Conservation (phyloP, 2,797 vertebrate genomes). For the Semaprochilodus insignis region DNA sequence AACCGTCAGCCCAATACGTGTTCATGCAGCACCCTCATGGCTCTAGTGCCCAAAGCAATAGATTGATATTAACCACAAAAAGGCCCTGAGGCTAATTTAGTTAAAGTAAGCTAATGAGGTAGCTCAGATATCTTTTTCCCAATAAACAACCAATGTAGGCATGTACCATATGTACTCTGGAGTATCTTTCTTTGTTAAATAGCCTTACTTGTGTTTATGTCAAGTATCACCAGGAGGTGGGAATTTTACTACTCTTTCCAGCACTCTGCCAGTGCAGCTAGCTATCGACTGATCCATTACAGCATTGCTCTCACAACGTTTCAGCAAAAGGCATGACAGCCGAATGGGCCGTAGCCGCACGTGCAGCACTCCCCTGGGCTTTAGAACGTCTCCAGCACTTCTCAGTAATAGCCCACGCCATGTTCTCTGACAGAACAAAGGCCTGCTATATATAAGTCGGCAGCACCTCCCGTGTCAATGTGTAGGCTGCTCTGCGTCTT, state of each 20-base stretch:
- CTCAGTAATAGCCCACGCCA: constrained; percentile 24
- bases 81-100: too few relatives aligned
- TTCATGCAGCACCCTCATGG: too few relatives aligned
- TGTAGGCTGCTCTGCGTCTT: not conserved
- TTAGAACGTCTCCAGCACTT: not conserved
- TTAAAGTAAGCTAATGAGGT: too few relatives aligned
- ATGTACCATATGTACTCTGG: too few relatives aligned
- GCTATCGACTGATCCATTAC: not conserved
- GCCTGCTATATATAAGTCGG: constrained; percentile 25
- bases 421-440: constrained; percentile 34
- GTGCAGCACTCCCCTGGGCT: not conserved
- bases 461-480: constrained; percentile 33
- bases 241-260: not conserved
- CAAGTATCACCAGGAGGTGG: too few relatives aligned
- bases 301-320: not conserved
- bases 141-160: too few relatives aligned
- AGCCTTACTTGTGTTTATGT: too few relatives aligned
- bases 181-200: too few relatives aligned
- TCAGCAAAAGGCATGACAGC: not conserved
- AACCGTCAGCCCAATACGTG: too few relatives aligned
- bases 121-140: too few relatives aligned
- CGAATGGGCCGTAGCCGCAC: not conserved
- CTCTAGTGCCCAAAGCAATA: too few relatives aligned
- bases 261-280: not conserved
- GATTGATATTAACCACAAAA: too few relatives aligned